phyloP scores from a whole-genome alignment of 2,888 invertebrate species.

The Opisthograptis luteolata region DNA sequence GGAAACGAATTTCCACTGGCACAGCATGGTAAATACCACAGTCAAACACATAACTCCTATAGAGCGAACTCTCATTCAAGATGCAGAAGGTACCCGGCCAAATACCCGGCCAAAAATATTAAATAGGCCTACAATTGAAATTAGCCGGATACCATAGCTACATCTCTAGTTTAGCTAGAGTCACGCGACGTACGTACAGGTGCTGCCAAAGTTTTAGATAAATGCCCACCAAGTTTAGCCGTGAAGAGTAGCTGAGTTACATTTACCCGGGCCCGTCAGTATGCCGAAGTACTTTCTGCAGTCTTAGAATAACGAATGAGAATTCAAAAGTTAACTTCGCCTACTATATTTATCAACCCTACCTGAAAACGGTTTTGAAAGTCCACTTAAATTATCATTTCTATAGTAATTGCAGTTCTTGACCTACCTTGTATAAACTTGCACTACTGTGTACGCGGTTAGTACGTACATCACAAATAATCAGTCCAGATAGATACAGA shows the following conservation, averaged over 20 bases:
- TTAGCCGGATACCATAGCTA: not conserved
- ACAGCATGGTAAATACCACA: no score
- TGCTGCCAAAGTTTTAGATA: conserved; percentile 73
- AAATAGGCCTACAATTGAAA: not conserved
- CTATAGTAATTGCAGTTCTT: no score
- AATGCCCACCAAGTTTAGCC: conserved; percentile 68
- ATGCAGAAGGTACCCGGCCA: no score
- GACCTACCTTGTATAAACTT: no score
- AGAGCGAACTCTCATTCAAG: no score
- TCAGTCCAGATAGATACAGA: no score
- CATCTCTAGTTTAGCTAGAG: conserved; percentile 42
- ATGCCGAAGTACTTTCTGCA: conserved; percentile 35
- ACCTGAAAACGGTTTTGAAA: not conserved
- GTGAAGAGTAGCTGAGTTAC: conserved; percentile 62
- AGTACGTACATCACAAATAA: no score
- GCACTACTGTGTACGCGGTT: no score
- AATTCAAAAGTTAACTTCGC: conserved; percentile 23
- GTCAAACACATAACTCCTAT: no score
- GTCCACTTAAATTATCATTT: not conserved
- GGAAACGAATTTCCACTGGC: no score
- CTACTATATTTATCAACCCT: conserved; percentile 16
- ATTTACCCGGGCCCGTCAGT: conserved; percentile 48
- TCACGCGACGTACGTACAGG: conserved; percentile 61
- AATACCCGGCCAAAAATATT: no score
- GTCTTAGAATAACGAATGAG: conserved; percentile 32